phyloP scores from a whole-genome alignment of 2,888 invertebrate genomes.

The Apotomis turbidana region DNA sequence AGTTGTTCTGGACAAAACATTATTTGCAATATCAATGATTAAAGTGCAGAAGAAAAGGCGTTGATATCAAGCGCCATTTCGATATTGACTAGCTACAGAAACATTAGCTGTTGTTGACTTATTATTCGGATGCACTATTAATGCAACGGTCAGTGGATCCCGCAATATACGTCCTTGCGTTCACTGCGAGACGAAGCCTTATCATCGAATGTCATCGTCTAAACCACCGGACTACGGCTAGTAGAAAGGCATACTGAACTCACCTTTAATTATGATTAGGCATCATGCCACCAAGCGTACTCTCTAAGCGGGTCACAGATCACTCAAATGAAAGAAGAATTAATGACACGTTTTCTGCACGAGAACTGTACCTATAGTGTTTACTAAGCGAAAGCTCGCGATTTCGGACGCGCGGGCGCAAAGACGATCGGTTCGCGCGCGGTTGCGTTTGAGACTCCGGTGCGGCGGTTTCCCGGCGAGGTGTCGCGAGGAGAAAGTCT shows the following conservation, averaged over 20 bases:
- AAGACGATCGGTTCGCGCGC: conserved; percentile 75
- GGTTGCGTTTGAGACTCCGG: conserved; percentile 71
- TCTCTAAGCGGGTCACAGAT: conserved; percentile 51
- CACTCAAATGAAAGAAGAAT: conserved; percentile 46
- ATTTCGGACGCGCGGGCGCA: conserved; percentile 55
- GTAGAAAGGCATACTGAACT: conserved; percentile 69
- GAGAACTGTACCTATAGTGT: conserved; percentile 72
- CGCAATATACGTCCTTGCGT: conserved; percentile 72
- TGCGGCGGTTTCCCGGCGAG: conserved; percentile 71
- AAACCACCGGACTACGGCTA: conserved; percentile 59
- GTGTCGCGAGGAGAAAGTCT: conserved; percentile 83
- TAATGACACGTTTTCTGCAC: conserved; percentile 65
- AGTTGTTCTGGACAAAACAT: too few species aligned
- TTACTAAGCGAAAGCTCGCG: conserved; percentile 79
- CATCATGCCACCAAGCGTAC: conserved; percentile 61
- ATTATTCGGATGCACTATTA: conserved; percentile 34
- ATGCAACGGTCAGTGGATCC: conserved; percentile 54
- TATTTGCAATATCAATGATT: too few species aligned
- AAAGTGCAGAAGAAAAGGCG: too few species aligned
- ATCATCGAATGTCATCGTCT: conserved; percentile 77
- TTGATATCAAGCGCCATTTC: background rate
- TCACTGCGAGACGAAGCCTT: conserved; percentile 69
- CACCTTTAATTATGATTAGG: conserved; percentile 70
- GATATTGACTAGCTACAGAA: conserved; percentile 4
- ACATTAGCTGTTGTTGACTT: conserved; percentile 7